Base-by-base conservation (phyloP, 2,113 vertebrate species). In the Mobula hypostoma region DNA sequence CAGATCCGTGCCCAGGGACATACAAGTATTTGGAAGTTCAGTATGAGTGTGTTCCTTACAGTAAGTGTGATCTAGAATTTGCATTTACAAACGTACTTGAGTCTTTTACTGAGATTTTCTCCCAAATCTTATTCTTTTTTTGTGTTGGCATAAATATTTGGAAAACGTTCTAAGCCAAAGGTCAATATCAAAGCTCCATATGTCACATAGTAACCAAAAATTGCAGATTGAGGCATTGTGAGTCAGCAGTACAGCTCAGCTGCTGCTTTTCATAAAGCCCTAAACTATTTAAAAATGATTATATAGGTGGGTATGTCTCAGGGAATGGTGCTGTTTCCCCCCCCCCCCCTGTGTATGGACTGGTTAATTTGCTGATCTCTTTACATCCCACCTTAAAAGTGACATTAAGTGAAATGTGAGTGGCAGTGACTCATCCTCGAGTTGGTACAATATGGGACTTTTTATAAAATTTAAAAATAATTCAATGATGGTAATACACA, bases 21-120 rank as follows among this genome's bases (percentile, higher is more conserved):
- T 99, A 99, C 96, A 99, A 99, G 95, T 99, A 99, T 95, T 97
- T 99, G 94, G 98, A 99, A 96, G 98, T 99, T 95, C 98, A 99
- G 94, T 99, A 99, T 14, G 98, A 99, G 96, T 99, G 98, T 95
- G 98, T 99, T 56, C 98, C 98, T 95, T 99, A 99, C 97, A 99
- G 98, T 99, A 98, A 92, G 98, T 99, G 97, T 96, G 95, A 91
- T 94, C 77, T 83, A 95, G 0, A 94, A 27, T 85, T 95, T 96
- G 32, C 72, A 36, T 32, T 27, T 68, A 74, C 48, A 36, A 36
- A 36, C 36, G 36, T 36, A 48, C 48, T 48, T 48, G 48, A 48
- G 48, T 48, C 1, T 48, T 78, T 27, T 63, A 40, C 21, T 78
- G 32, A 32, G 79, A 32, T 36, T 66, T 66, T 66, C 58, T 19